A percentile compares a stretch with the other conserved stretches of the same genome.
phyloP scores from a whole-genome alignment of 1,140 invertebrate species.

The Thalassaphorura encarpata region DNA sequence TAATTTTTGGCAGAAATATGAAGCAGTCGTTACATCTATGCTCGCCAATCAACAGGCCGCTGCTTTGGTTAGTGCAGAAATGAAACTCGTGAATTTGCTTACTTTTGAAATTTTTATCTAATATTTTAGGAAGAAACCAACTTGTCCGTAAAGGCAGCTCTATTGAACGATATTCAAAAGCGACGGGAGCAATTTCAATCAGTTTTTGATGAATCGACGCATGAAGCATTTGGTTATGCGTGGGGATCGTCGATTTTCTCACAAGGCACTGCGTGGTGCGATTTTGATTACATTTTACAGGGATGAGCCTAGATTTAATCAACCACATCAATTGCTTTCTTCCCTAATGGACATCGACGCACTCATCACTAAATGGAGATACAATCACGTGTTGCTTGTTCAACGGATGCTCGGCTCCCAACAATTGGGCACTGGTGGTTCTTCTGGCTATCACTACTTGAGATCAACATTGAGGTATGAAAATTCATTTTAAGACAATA shows the following conservation, averaged over 20 bases:
- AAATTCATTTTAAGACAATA: background rate
- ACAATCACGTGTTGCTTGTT: slow-evolving; percentile 98
- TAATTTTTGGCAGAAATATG: slow-evolving; percentile 89
- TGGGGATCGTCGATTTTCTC: slow-evolving; percentile 80
- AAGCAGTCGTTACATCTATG: slow-evolving; percentile 60
- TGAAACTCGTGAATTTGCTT: too few species aligned
- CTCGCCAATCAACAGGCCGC: slow-evolving; percentile 54
- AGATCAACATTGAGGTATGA: slow-evolving; percentile 86
- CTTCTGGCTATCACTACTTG: slow-evolving; percentile 96
- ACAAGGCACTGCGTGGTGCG: slow-evolving; percentile 85
- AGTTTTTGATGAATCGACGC: slow-evolving; percentile 71
- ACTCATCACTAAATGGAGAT: slow-evolving; percentile 98
- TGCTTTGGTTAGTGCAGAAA: too few species aligned
- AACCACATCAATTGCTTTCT: slow-evolving; percentile 88
- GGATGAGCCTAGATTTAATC: slow-evolving; percentile 91
- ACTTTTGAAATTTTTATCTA: too few species aligned
- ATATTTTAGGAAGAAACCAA: slow-evolving; percentile 46
- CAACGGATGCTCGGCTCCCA: slow-evolving; percentile 98
- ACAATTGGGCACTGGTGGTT: slow-evolving; percentile 92
- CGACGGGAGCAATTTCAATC: slow-evolving; percentile 74
- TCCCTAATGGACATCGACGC: slow-evolving; percentile 97
- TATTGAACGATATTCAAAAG: slow-evolving; percentile 62
- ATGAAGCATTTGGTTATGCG: slow-evolving; percentile 66
- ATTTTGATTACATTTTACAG: slow-evolving; percentile 96
- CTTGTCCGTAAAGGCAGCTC: slow-evolving; percentile 46